Evolutionary conservation across 2,888 invertebrate species (phyloP), one percentile per base, ranked within the genome.

Genomic region (Agrilus cyanescens): DNA sequence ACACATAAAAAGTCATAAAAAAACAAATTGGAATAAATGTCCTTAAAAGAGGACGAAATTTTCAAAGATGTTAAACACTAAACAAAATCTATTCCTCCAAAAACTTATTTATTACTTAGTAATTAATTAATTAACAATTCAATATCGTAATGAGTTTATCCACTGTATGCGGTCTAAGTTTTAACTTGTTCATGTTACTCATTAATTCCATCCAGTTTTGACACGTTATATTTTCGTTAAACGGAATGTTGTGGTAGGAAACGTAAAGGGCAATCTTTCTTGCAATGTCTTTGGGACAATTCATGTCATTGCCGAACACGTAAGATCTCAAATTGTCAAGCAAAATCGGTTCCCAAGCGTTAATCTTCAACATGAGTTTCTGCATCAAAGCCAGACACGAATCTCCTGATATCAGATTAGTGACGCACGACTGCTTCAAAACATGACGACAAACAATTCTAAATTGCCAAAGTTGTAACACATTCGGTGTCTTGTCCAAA

Each of bases 391-490:
- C 72, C 1, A 79, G 54, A 2, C 79, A 70, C 56, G 75, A 73
- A 53, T 82, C 81, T 41, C 70, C 65, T 2, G 76, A 73, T 14
- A 82, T 66, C 7, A 81, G 58, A 70, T 48, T 73, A 69, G 37
- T 60, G 50, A 71, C 61, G 55, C 53, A 47, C 30, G 13, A 42
- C 30, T 38, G 46, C 4, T 49, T 47, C 31, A 68, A 52, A 5
- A 74, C 69, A 51, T 79, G 80, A 0, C 77, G 71, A 2, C 74
- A 50, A 7, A 73, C 4, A 78, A 68, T 0, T 59, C 85, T 86
- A 36, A 85, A 72, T 61, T 88, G 86, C 85, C 85, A 86, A 14
- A 82, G 68, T 55, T 81, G 75, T 55, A 72, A 67, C 0, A 72
- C 63, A 3, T 67, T 73, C 0, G 80, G 75, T 12, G 70, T 64